Percentiles rank a stretch among this genome's conserved stretches.
Conservation (phyloP, 2,113 vertebrate species). For the Mus spicilegus region DNA sequence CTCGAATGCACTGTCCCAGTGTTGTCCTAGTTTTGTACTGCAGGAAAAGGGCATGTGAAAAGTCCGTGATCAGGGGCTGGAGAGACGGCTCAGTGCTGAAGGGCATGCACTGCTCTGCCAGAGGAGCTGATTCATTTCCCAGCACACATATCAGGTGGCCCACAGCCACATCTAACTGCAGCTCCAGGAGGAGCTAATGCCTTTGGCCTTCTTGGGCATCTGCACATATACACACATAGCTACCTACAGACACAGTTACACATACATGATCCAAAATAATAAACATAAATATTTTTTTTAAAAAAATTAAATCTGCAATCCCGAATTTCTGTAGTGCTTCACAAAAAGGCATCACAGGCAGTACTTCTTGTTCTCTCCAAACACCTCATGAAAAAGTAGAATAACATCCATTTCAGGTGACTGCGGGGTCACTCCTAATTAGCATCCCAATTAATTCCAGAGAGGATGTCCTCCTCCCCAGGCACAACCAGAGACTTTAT, state of each 20-base stretch:
- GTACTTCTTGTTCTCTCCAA: conserved; percentile 23
- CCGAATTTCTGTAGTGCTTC: not conserved
- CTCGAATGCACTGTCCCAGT: not conserved
- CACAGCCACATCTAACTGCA: not conserved
- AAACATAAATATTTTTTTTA: not conserved
- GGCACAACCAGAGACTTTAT: not conserved
- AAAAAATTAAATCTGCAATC: not conserved
- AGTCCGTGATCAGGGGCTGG: not conserved
- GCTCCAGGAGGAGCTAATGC: not conserved
- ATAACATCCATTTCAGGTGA: not conserved
- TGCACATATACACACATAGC: not conserved
- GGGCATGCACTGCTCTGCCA: not conserved
- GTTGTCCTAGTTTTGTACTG: conserved; percentile 34
- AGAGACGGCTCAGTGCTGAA: not conserved
- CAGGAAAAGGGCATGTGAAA: conserved; percentile 24
- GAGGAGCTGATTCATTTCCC: not conserved
- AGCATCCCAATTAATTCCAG: conserved; percentile 21
- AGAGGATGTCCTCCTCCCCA: not conserved
- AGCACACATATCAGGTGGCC: not conserved
- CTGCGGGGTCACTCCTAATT: not conserved
- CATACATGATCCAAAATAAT: not conserved
- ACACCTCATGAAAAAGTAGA: not conserved
- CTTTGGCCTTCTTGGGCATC: not conserved
- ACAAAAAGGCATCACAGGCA: conserved; percentile 12
- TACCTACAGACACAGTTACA: not conserved